phyloP scores from a whole-genome alignment of 2,797 vertebrate species.

The Pogonophryne albipinna region DNA sequence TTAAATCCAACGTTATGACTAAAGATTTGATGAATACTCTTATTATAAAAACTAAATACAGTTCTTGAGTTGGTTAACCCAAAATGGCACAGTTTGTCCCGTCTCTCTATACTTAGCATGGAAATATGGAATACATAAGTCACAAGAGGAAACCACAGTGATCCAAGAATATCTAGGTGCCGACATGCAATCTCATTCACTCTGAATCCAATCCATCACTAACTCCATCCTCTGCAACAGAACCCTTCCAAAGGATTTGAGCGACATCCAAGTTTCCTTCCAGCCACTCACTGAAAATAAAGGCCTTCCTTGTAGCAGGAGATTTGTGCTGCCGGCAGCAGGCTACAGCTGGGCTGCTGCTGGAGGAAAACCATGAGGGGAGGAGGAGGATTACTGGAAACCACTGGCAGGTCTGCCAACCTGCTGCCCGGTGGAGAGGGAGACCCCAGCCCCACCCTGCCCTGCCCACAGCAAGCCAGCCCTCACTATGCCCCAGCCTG shows the following conservation, averaged over 20 bases:
- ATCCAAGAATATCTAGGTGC: conserved; percentile 66
- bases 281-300: conserved; percentile 79
- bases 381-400: conserved; percentile 84
- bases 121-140: conserved; percentile 66
- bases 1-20: conserved; percentile 66
- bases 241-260: conserved; percentile 66
- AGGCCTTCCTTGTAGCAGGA: conserved; percentile 78
- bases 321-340: conserved; percentile 70
- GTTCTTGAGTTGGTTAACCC: conserved; percentile 20
- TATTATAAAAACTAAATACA: conserved; percentile 24
- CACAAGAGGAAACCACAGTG: conserved; percentile 64
- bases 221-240: conserved; percentile 60
- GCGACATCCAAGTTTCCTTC: conserved; percentile 78
- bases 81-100: conserved; percentile 30
- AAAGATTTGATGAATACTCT: conserved; percentile 40
- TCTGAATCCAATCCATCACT: conserved; percentile 68
- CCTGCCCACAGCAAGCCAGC: conserved; percentile 48
- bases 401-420: conserved; percentile 73
- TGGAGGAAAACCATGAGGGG: conserved; percentile 77
- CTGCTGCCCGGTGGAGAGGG: conserved; percentile 61
- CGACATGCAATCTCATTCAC: conserved; percentile 65
- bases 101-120: conserved; percentile 24
- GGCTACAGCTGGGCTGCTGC: conserved; percentile 74
- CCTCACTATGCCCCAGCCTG: conserved; percentile 29
- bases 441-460: conserved; percentile 67